phyloP scores from a whole-genome alignment of 2,797 vertebrate genomes.

The Crypturellus tataupa region DNA sequence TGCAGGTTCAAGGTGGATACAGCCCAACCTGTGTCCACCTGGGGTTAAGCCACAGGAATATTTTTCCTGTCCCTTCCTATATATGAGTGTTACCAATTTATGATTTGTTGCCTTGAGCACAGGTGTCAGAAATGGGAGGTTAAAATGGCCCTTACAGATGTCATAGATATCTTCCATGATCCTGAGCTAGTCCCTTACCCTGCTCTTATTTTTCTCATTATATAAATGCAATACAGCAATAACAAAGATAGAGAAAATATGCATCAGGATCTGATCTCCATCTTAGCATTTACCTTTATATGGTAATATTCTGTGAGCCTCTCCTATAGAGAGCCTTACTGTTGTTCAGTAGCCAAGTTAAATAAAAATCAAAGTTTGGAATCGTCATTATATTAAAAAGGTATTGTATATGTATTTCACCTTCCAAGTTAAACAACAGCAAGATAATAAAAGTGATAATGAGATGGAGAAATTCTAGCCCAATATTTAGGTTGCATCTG shows the following conservation, averaged over 20 bases:
- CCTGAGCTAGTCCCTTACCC: background rate
- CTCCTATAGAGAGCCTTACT: background rate
- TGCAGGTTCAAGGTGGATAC: background rate
- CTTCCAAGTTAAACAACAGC: background rate
- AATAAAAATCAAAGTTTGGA: background rate
- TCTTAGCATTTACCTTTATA: background rate
- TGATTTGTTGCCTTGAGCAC: background rate
- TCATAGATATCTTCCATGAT: background rate
- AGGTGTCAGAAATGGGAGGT: background rate
- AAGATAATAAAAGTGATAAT: background rate
- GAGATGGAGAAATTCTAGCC: background rate
- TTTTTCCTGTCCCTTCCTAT: background rate
- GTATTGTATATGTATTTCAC: background rate
- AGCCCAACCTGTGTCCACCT: background rate
- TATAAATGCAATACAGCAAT: background rate
- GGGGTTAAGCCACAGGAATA: background rate
- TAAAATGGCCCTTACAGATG: background rate
- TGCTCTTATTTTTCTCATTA: background rate
- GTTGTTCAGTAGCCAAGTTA: background rate
- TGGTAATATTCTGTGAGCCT: background rate
- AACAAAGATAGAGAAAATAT: background rate
- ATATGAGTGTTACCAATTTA: fast-evolving
- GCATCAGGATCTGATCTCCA: background rate
- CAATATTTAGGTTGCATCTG: background rate
- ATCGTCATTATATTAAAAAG: background rate